A percentile compares a stretch with the other conserved stretches of the same genome.
Evolutionary conservation across 2,797 vertebrate genomes (phyloP).

Genomic region (Coracias cyanogaster): DNA sequence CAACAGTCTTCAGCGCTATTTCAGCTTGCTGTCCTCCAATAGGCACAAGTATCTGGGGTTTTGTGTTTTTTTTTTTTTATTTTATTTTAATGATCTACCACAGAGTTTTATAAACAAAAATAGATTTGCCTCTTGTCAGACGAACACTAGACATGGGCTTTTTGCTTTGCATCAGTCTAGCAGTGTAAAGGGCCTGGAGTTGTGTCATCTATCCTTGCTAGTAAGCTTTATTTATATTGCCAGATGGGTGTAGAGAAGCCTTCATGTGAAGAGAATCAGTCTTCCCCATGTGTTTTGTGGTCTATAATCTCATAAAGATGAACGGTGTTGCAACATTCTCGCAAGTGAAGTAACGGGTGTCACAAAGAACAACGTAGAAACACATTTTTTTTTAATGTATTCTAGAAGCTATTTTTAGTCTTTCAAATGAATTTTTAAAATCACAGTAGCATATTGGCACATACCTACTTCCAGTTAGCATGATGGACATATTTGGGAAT

Average conservation of each 20-base stretch:
- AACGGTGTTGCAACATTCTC: conserved; percentile 38
- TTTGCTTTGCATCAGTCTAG: conserved; percentile 36
- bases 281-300: conserved; percentile 35
- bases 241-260: conserved; percentile 53
- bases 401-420: conserved; percentile 58
- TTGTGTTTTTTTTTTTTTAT: not conserved
- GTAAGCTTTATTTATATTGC: conserved; percentile 61
- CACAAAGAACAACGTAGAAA: conserved; percentile 17
- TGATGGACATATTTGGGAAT: conserved; percentile 41
- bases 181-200: conserved; percentile 27
- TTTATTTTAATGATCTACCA: conserved; percentile 7
- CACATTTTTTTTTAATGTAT: conserved; percentile 63
- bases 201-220: conserved; percentile 10
- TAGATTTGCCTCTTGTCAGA: conserved; percentile 45
- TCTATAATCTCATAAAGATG: conserved; percentile 55
- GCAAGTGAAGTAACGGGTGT: conserved; percentile 36
- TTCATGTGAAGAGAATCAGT: conserved; percentile 19
- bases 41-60: conserved; percentile 18
- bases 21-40: conserved; percentile 29
- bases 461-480: conserved; percentile 24
- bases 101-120: conserved; percentile 5
- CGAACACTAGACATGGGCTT: not conserved
- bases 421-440: conserved; percentile 47
- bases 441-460: conserved; percentile 2
- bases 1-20: conserved; percentile 46